Base-by-base conservation (phyloP, 2,797 vertebrate genomes). In the Benthosema pterotum region DNA sequence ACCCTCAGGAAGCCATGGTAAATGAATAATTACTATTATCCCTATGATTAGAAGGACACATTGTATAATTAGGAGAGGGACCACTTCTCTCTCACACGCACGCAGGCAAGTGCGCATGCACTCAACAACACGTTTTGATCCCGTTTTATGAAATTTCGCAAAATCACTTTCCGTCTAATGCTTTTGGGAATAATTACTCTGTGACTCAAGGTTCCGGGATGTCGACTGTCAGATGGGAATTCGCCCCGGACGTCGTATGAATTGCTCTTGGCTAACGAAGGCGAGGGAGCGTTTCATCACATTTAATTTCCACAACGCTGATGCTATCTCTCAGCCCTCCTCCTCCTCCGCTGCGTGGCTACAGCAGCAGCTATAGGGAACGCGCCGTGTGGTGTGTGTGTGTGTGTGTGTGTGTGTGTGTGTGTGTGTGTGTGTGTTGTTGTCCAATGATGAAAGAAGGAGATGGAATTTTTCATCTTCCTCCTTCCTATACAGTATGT, bases 121-220 rank as follows among this genome's bases (percentile, higher is more conserved):
- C 28, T 5, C 5, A 4, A 28, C 28, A 28, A 28, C 28, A 28
- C 46, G 4, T 8, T 25, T 25, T 25, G 22, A 5, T 25, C 22
- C 22, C 22, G 49, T 74, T 80, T 82, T 63, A 53, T 75, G 50
- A 57, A 57, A 82, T 77, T 76, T 82, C 71, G 80, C 80, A 51
- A 51, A n/a, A 63, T 46, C 51, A 46, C 64, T 71, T 74, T 74
- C 45, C 63, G 67, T 57, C 70, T 78, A 57, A 57, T 69, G 63
- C 46, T 85, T n/a, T 80, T 38, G 77, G 65, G 69, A 85, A 88
- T 88, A 88, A 88, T 87, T 83, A 86, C 56, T 72, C 56, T 43
- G 53, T 60, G 60, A 84, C 67, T 68, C 65, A 17, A 82, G 76
- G 77, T 67, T 48, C 54, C 63, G 7, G 68, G 73, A 79, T 80